Evolutionary conservation across 2,797 vertebrate genomes (phyloP), one percentile per base, ranked within the genome.

Genomic region (Sebastes dallii): DNA sequence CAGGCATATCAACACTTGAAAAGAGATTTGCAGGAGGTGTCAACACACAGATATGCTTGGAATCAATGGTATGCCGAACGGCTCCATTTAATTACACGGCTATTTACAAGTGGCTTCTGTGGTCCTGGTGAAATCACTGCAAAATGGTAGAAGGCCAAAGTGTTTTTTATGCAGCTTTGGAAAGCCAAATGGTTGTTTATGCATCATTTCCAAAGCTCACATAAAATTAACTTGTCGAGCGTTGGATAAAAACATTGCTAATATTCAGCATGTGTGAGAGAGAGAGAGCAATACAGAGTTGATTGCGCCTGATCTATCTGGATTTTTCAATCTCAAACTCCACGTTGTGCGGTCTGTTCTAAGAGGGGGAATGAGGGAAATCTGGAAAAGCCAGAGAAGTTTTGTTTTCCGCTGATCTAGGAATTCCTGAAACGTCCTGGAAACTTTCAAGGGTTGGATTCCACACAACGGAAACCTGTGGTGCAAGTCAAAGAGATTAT

Each of bases 71-170:
- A 27, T 52, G 61, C 16, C 54, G 2, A 66, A 72, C 36, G 9
- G 12, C 39, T 65, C 13, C n/a, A 20, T 68, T 52, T 62, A 70
- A 77, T 72, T 60, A 61, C 52, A 62, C 50, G 77, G 7, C 46
- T 72, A 59, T 88, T 86, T 66, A 79, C 34, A 66, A 42, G 50
- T 56, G 64, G 52, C 60, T 46, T 66, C 24, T 76, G 72, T 66
- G 67, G 83, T 78, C 34, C 52, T 25, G 20, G 42, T 46, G 42
- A 46, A 46, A 18, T 18, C 14, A 3, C 42, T 46, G 42, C 16
- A 18, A 30, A 54, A 67, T 46, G 54, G 20, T 61, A 22, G n/a
- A 56, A 59, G 13, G 46, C 46, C 18, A 50, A 50, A 52, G 18
- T 18, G 20, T 68, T 50, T 54, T 6, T 6, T 3, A 14, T 65